Conservation (phyloP, 2,113 vertebrate species). For the Fregetta grallaria region DNA sequence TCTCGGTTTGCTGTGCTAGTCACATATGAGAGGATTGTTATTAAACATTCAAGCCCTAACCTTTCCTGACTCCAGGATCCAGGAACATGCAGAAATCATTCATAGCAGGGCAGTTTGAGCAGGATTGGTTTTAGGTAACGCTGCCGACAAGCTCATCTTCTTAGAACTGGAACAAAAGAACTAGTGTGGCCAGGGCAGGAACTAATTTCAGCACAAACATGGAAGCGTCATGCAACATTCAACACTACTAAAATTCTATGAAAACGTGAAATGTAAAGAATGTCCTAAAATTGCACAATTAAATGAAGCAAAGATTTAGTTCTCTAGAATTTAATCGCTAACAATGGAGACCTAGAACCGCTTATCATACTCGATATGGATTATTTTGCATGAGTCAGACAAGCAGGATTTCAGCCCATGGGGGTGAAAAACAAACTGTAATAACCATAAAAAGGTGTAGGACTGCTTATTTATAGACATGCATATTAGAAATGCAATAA, state of each 20-base stretch:
- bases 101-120: neutral
- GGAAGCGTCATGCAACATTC: neutral
- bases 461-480: slow-evolving; percentile 14
- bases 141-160: neutral
- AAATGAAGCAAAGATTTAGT: neutral
- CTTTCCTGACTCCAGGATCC: neutral
- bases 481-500: neutral
- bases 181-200: neutral
- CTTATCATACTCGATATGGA: neutral
- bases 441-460: neutral
- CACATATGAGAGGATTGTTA: neutral
- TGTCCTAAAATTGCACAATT: neutral
- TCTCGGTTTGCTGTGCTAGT: neutral
- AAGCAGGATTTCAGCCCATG: neutral
- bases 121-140: neutral
- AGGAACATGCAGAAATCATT: neutral
- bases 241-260: neutral
- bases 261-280: neutral
- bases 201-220: neutral
- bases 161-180: neutral
- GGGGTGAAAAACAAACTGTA: neutral
- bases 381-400: neutral
- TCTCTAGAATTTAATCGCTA: neutral
- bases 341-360: neutral
- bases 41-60: neutral